Evolutionary conservation across 1,140 invertebrate species (phyloP).

Genomic region (Druon quercuslanigerum): DNA sequence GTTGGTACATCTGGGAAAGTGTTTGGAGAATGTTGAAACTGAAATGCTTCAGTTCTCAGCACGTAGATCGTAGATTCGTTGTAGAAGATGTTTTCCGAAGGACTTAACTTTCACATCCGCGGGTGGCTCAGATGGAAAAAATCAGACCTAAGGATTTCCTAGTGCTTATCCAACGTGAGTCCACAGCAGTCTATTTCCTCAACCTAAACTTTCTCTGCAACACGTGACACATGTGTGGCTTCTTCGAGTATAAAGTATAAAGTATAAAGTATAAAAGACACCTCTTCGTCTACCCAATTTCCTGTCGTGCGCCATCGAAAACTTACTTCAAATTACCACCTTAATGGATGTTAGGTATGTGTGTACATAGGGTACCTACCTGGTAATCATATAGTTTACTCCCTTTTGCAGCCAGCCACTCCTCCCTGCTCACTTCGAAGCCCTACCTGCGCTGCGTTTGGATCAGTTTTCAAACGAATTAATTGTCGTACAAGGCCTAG

Average conservation of each 20-base stretch:
- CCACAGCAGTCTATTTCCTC: not conserved
- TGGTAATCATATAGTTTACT: conserved; percentile 9
- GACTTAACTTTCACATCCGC: conserved; percentile 18
- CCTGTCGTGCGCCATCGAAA: conserved; percentile 10
- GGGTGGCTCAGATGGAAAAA: not conserved
- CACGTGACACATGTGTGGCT: conserved; percentile 26
- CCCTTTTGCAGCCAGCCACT: not conserved
- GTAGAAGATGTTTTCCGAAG: conserved; percentile 8
- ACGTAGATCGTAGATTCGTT: not conserved
- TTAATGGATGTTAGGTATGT: conserved; percentile 8
- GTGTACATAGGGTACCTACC: not conserved
- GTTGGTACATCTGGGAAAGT: not conserved
- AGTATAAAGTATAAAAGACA: not conserved
- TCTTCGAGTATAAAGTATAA: conserved; percentile 6
- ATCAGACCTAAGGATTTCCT: conserved; percentile 20
- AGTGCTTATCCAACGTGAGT: conserved; percentile 26
- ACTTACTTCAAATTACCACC: conserved; percentile 28
- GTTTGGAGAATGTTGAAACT: conserved; percentile 14
- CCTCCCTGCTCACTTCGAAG: conserved; percentile 1
- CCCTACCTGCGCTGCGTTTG: conserved; percentile 14
- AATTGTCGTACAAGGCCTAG: not conserved
- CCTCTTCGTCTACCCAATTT: conserved; percentile 26
- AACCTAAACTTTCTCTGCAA: conserved; percentile 20
- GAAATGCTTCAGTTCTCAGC: conserved; percentile 26
- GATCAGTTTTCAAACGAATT: conserved; percentile 27